phyloP scores from a whole-genome alignment of 2,888 invertebrate species.

The Drosophila anomalata region DNA sequence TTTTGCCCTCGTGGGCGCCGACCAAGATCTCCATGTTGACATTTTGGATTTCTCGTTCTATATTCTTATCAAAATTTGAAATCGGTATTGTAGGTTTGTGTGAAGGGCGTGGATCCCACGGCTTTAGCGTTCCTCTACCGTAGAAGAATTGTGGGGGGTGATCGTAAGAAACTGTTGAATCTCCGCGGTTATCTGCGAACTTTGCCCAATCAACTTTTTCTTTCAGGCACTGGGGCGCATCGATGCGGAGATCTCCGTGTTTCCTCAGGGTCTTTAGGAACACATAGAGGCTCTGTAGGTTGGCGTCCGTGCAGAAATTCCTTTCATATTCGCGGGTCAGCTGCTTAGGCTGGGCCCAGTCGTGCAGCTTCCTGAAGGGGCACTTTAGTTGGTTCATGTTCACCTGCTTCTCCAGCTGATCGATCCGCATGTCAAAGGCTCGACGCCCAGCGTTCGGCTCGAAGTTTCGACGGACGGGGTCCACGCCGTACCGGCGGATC shows the following conservation, averaged over 20 bases:
- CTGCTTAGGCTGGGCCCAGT: slow-evolving; percentile 75
- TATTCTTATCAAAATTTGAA: neutral
- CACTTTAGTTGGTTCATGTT: slow-evolving; percentile 71
- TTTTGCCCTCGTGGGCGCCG: slow-evolving; percentile 89
- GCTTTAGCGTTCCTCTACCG: too few relatives aligned
- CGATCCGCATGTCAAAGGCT: slow-evolving; percentile 80
- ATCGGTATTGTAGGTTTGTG: too few relatives aligned
- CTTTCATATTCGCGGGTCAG: neutral
- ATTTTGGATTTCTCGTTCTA: neutral
- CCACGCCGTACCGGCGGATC: slow-evolving; percentile 87
- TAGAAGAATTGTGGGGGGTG: too few relatives aligned
- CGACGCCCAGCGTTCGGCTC: slow-evolving; percentile 62
- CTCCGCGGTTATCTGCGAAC: too few relatives aligned
- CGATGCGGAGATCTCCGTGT: slow-evolving; percentile 57
- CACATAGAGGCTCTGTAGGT: slow-evolving; percentile 76
- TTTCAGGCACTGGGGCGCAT: slow-evolving; percentile 68
- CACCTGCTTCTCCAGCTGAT: slow-evolving; percentile 75
- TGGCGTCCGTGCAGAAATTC: neutral
- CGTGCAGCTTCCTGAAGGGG: slow-evolving; percentile 76
- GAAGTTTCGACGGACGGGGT: slow-evolving; percentile 87
- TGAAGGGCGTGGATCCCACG: too few relatives aligned
- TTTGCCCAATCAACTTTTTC: slow-evolving; percentile 8
- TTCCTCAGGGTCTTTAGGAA: slow-evolving; percentile 72
- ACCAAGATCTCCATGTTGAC: slow-evolving; percentile 84
- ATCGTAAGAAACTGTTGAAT: too few relatives aligned